These are phyloP conservation scores for Holotrichia oblita DNA, from an alignment of 1,140 invertebrate species.

Conservation along the genomic window DNA sequence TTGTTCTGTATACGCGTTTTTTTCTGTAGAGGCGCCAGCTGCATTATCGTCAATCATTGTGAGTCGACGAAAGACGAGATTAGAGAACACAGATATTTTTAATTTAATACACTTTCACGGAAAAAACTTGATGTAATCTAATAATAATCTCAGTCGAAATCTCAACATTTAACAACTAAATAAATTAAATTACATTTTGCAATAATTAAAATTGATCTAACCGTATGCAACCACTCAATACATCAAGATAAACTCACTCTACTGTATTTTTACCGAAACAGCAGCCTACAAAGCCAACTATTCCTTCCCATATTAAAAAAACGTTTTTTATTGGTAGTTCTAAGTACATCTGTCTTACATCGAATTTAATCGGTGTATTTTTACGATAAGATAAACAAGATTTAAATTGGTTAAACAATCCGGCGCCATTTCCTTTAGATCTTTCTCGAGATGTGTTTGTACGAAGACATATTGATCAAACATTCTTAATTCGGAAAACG, in stretches of 20 bases:
- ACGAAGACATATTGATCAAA: not conserved
- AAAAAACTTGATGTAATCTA: not conserved
- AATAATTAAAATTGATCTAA: constrained; percentile 11
- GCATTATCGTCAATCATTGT: not conserved
- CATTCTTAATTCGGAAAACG: not conserved
- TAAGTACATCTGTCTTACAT: constrained; percentile 6
- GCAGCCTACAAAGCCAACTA: constrained; percentile 5
- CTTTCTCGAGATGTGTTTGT: not conserved
- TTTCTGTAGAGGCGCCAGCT: not conserved
- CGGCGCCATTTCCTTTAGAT: not conserved
- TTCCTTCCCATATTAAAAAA: not conserved
- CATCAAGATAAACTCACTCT: not conserved
- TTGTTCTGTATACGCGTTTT: not conserved
- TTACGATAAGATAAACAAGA: constrained; percentile 21
- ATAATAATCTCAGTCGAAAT: not conserved
- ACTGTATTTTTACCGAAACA: not conserved
- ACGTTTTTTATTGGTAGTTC: constrained; percentile 20
- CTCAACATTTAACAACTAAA: not conserved
- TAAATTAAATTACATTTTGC: not conserved
- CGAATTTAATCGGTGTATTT: not conserved
- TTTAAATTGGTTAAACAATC: constrained; percentile 14
- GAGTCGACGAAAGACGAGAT: not conserved
- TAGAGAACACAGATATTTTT: not conserved
- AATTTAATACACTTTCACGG: not conserved
- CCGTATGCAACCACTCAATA: not conserved